Evolutionary conservation across 2,797 vertebrate genomes (phyloP).

Genomic region (Ceyx erithaca): DNA sequence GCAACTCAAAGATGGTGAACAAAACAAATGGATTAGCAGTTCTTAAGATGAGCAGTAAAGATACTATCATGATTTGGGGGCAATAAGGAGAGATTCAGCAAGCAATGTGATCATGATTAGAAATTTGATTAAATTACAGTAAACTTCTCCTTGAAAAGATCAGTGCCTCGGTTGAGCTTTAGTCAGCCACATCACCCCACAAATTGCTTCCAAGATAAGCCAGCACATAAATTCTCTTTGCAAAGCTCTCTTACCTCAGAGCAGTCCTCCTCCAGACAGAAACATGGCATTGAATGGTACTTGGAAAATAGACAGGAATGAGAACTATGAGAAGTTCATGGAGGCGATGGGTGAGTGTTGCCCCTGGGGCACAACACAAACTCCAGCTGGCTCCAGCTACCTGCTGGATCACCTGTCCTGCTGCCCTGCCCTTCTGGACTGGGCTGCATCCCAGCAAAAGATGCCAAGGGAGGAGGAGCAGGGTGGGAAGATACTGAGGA

Average conservation of each 20-base stretch:
- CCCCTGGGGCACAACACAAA: not conserved
- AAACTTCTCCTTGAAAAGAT: not conserved
- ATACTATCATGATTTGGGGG: not conserved
- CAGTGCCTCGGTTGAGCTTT: constrained; percentile 81
- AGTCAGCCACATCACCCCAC: constrained; percentile 87
- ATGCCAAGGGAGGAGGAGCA: rapidly evolving
- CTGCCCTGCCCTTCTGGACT: not conserved
- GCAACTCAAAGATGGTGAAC: not conserved
- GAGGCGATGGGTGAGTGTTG: constrained; percentile 90
- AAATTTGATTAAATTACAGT: not conserved
- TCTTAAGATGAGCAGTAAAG: not conserved
- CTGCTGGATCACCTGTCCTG: not conserved
- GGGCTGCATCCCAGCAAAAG: not conserved
- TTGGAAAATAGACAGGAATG: constrained; percentile 91
- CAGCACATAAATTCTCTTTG: constrained; percentile 69
- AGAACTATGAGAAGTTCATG: constrained; percentile 98
- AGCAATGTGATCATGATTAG: not conserved
- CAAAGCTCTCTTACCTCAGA: constrained; percentile 51
- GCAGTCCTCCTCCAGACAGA: not conserved
- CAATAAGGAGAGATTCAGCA: not conserved
- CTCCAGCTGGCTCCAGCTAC: not conserved
- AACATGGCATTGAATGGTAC: constrained; percentile 89
- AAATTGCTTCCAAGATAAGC: constrained; percentile 84
- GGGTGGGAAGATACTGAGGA: not conserved
- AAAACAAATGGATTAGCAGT: not conserved